Base-by-base conservation (phyloP, 2,113 vertebrate species). In the Redunca redunca region DNA sequence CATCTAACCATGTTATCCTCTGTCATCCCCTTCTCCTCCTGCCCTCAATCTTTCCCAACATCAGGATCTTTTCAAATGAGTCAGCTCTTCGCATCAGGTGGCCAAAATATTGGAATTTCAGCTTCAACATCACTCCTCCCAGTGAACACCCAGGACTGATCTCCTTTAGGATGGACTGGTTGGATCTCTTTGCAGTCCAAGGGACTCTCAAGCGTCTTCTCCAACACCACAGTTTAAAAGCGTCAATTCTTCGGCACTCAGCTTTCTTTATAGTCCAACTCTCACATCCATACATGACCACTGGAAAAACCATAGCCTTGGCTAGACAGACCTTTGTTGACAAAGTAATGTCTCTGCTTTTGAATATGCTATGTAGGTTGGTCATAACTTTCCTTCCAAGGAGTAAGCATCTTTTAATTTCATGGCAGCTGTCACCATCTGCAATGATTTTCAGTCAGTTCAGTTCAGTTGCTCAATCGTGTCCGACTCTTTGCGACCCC, bases 271-370 rank as follows among this genome's bases (percentile, higher is more conserved):
- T 16, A 64, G 30, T 64, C 6, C 62, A 64, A 64, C 30, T 33
- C 30, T 64, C 62, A 64, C 15, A 33, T 33, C 62, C 30, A 33
- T 64, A 64, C 6, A 33, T 33, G 15, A 64, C 62, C 3, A 8
- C 62, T 17, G 62, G 62, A 64, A 33, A 33, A 64, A 33, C 15
- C 30, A 33, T 64, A 64, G 30, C 62, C 30, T 62, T 62, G 30
- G 33, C 14, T 17, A 64, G 14, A 17, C 0, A 1, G 62, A 33
- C 7, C 0, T 64, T 64, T 33, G 30, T 33, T 33, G 30, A 2
- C 15, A 64, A 64, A 33, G 62, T 64, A 64, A 33, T 64, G 15
- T 8, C 62, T 33, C 30, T 33, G 3, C 30, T 64, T 64, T 33
- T 64, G 3, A 64, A 64, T 8, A 64, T 64, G 62, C 62, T 64